Evolutionary conservation across 1,140 invertebrate species (phyloP).

Genomic region (Trichonephila clavata): DNA sequence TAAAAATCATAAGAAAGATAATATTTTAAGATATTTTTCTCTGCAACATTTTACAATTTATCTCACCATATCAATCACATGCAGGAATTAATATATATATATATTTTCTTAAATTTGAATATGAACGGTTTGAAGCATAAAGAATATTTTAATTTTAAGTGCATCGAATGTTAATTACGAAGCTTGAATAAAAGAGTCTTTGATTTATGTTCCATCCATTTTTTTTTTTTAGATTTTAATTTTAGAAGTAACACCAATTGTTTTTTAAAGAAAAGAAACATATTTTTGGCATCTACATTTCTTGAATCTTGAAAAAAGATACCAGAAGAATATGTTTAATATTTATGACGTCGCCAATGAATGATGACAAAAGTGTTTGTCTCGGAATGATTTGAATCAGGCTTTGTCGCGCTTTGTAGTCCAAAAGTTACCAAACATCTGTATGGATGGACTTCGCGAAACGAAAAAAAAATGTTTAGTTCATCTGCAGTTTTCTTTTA

Average conservation of each 20-base stretch:
- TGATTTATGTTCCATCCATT: background rate
- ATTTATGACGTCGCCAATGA: background rate
- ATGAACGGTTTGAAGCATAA: background rate
- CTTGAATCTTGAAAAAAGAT: constrained; percentile 18
- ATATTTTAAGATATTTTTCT: too few species aligned
- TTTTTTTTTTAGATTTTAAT: background rate
- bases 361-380: constrained; percentile 54
- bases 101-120: too few species aligned
- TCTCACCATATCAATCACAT: too few species aligned
- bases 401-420: background rate
- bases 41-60: too few species aligned
- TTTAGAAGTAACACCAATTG: background rate
- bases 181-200: background rate
- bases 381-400: constrained; percentile 16
- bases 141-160: background rate
- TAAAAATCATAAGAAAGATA: too few species aligned
- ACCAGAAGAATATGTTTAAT: constrained; percentile 41
- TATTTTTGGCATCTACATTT: background rate
- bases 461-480: constrained; percentile 50
- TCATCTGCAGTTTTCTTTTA: constrained; percentile 20
- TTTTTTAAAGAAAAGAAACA: constrained; percentile 16
- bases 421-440: constrained; percentile 23
- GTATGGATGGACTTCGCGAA: constrained; percentile 37
- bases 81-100: too few species aligned
- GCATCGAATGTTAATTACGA: background rate